Evolutionary conservation across 2,888 invertebrate species (phyloP), one percentile per base, ranked within the genome.

Genomic region (Torymus texanus): DNA sequence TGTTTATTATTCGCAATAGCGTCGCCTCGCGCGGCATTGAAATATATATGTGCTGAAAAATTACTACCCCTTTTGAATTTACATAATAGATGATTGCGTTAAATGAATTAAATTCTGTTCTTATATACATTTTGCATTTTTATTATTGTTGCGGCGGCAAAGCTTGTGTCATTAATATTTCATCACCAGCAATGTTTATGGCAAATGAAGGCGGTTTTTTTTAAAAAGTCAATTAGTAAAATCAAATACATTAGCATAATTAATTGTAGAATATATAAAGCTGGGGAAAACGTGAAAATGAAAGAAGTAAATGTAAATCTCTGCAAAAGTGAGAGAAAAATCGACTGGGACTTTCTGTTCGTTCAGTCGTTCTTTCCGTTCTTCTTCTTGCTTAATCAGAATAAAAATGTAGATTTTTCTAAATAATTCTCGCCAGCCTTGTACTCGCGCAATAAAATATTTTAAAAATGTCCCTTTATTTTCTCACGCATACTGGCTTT

Each of bases 301-400:
- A 70, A 79, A 73, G 61, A 77, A 73, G 62, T 76, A 41, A 41
- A 41, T 41, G 41, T 41, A 41, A 29, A 29, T 29, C 29, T 29
- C 78, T 76, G 81, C 83, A 81, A 83, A 87, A 84, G 79, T 86
- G 86, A 86, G 86, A 87, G 85, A 85, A 87, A 86, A 87, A 86
- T 86, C 84, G 84, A 87, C 84, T 84, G 78, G 84, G 82, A 85
- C 85, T 84, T 83, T 83, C 73, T 78, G 80, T 81, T 84, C 82
- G 79, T 82, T 79, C 80, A 76, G 77, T 77, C 81, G 79, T 81
- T 80, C 82, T 76, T 81, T 79, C 80, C 75, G 70, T 82, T 79
- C 81, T 82, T 73, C 81, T 75, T 82, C 82, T 51, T 79, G 84
- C 85, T 86, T 86, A 85, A 84, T 82, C 84, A 75, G 83, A 85